A percentile compares a stretch with the other conserved stretches of the same genome.
phyloP scores from a whole-genome alignment of 2,113 vertebrate genomes.

The Microtus richardsoni region DNA sequence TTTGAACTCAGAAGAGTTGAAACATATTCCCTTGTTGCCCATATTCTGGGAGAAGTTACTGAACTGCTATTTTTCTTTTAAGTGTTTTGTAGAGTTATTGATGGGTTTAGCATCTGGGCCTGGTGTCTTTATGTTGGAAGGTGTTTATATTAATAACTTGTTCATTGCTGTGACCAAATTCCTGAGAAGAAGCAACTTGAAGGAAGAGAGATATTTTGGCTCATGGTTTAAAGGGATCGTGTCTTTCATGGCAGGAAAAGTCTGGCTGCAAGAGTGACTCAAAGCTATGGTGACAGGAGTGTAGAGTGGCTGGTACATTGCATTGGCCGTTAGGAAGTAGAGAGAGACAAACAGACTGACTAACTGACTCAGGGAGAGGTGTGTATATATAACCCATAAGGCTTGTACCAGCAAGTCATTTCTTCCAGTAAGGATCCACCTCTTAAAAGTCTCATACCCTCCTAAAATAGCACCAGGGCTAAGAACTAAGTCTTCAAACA shows the following conservation, averaged over 20 bases:
- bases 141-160: neutral
- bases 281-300: neutral
- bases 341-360: too few species aligned
- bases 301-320: neutral
- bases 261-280: neutral
- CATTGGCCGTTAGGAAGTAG: neutral
- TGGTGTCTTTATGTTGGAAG: neutral
- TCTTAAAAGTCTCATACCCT: neutral
- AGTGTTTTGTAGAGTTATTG: neutral
- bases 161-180: neutral
- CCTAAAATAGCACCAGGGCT: neutral
- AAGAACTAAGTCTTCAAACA: neutral
- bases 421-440: neutral
- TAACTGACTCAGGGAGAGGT: neutral
- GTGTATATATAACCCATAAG: neutral
- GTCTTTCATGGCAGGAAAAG: neutral
- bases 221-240: neutral
- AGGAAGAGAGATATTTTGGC: neutral
- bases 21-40: neutral
- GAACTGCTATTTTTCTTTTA: neutral
- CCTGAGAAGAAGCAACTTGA: neutral
- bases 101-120: neutral
- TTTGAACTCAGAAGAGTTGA: neutral
- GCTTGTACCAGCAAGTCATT: neutral
- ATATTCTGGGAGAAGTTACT: slow-evolving; percentile 5